Evolutionary conservation across 2,888 invertebrate genomes (phyloP), one percentile per base, ranked within the genome.

Genomic region (Caenorhabditis sp.): DNA sequence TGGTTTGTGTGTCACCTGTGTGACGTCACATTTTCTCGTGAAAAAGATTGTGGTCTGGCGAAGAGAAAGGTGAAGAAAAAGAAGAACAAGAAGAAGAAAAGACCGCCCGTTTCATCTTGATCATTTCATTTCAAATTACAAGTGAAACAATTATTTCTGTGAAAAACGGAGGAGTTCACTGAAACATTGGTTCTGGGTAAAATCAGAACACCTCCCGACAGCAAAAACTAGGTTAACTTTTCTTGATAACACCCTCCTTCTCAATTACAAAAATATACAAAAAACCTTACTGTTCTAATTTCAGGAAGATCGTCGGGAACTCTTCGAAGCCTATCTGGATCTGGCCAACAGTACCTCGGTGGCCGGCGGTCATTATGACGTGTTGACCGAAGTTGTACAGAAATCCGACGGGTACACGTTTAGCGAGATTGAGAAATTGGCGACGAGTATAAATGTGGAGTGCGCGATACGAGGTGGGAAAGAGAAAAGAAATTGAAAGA

Each of bases 351-450:
- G n/a, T n/a, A n/a, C n/a, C n/a, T n/a, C n/a, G n/a, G n/a, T n/a
- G n/a, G 46, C 8, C 26, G 5, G 4, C 2, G 39, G 43, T 20
- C 26, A 22, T 27, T 24, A 37, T 20, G 56, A 63, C 27, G 52
- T 70, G 5, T 26, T 70, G 1, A 24, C 22, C 5, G 70, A 70
- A 24, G 45, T 70, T 26, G 62, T 58, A 20, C 63, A 76, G 41
- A 76, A 65, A 35, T 70, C 76, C 4, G 76, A 76, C 37, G 76
- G 76, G 13, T 76, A 68, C 41, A 56, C 59, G 30, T 70, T 76
- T 24, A 58, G 48, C 41, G 76, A 76, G 35, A 70, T 76, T 41
- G 58, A 58, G 17, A 76, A 76, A 46, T 55, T 76, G 45, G 50
- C 76, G 24, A 70, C 58, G 13, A 76, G 63, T 53, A 63, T 76